Evolutionary conservation across 2,888 invertebrate species (phyloP).

Genomic region (Bedellia somnulentella): DNA sequence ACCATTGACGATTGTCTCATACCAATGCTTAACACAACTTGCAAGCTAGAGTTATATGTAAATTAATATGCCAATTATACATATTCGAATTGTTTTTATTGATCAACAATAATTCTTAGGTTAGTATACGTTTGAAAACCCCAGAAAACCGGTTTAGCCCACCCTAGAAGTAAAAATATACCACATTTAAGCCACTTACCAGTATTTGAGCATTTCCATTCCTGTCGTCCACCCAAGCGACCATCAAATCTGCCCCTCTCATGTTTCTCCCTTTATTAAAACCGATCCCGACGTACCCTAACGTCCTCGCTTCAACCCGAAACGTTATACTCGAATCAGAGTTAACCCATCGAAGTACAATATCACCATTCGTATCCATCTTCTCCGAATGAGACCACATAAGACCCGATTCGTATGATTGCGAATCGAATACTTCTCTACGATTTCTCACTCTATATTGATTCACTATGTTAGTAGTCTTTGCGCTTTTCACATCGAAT

Average conservation of each 20-base stretch:
- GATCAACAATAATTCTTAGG: too few relatives aligned
- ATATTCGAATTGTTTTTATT: too few relatives aligned
- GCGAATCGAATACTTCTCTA: constrained; percentile 44
- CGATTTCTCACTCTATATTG: constrained; percentile 35
- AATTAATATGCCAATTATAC: too few relatives aligned
- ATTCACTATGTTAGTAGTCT: constrained; percentile 38
- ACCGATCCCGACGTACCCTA: constrained; percentile 86
- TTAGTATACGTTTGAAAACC: too few relatives aligned
- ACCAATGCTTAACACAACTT: too few relatives aligned
- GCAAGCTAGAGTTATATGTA: too few relatives aligned
- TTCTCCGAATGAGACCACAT: constrained; percentile 64
- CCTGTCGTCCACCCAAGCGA: constrained; percentile 84
- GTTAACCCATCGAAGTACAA: constrained; percentile 71
- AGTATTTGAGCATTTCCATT: constrained; percentile 71
- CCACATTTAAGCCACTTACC: constrained; percentile 63
- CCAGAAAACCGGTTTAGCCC: too few relatives aligned
- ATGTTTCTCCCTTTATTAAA: constrained; percentile 80
- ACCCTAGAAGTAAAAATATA: too few relatives aligned
- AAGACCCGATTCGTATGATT: constrained; percentile 40
- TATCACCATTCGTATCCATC: constrained; percentile 55
- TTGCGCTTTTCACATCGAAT: constrained; percentile 31
- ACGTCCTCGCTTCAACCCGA: constrained; percentile 79
- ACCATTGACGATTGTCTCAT: too few relatives aligned
- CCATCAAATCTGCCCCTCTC: constrained; percentile 83
- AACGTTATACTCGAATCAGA: constrained; percentile 79